A percentile compares a stretch with the other conserved stretches of the same genome.
Evolutionary conservation across 2,113 vertebrate genomes (phyloP).

Genomic region (Tragelaphus strepsiceros): DNA sequence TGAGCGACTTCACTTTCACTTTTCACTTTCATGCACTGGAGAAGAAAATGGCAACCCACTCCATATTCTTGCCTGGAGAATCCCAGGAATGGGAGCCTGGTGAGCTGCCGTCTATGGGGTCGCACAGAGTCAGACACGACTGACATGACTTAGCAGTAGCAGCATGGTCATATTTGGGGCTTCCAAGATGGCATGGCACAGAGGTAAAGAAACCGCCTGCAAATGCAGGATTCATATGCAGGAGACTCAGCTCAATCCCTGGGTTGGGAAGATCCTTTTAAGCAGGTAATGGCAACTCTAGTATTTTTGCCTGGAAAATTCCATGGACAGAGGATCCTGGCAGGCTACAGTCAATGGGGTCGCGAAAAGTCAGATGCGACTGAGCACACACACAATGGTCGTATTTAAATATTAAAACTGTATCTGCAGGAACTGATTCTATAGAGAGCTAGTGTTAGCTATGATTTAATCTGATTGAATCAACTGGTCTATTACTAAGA

Average conservation of each 20-base stretch:
- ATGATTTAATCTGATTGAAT: not conserved
- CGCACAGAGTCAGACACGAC: too few species aligned
- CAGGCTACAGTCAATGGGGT: not conserved
- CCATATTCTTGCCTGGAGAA: too few species aligned
- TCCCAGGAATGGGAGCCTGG: too few species aligned
- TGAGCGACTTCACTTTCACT: too few species aligned
- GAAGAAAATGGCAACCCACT: too few species aligned
- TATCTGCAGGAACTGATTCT: not conserved
- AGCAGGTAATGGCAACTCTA: not conserved
- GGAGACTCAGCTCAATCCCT: not conserved
- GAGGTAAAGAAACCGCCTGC: not conserved
- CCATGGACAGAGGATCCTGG: not conserved
- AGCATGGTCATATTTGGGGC: not conserved
- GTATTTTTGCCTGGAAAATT: not conserved
- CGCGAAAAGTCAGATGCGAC: fast-evolving
- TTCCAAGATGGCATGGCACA: not conserved
- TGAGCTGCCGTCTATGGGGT: too few species aligned
- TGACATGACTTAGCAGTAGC: too few species aligned
- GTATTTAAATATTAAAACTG: not conserved
- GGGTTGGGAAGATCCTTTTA: not conserved
- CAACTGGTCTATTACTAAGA: not conserved
- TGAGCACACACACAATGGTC: not conserved
- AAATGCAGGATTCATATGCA: not conserved
- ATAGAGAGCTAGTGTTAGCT: not conserved
- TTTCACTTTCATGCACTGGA: too few species aligned